Evolutionary conservation across 1,140 invertebrate genomes (phyloP).

Genomic region (Amphibalanus amphitrite): DNA sequence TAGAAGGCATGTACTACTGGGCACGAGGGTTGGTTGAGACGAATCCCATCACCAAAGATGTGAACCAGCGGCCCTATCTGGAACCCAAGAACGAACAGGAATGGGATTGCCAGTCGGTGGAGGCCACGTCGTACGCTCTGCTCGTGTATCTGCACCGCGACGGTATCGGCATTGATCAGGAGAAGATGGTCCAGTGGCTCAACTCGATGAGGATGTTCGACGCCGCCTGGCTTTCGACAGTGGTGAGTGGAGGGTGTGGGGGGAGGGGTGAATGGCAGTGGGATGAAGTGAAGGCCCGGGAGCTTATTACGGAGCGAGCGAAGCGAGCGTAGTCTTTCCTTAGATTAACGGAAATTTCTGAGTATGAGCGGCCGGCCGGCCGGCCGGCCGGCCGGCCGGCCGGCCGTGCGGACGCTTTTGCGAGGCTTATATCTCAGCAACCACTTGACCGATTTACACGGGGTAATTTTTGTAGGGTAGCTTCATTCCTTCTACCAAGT

Average conservation of each 20-base stretch:
- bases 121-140: conserved; percentile 39
- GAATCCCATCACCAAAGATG: conserved; percentile 26
- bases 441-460: too few species aligned
- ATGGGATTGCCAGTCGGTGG: conserved; percentile 29
- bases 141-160: conserved; percentile 30
- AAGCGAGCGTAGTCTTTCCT: too few species aligned
- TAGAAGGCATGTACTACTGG: conserved; percentile 28
- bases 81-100: conserved; percentile 24
- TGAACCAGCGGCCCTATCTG: conserved; percentile 27
- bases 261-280: neutral
- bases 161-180: conserved; percentile 24
- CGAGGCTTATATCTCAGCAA: too few species aligned
- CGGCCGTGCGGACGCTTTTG: too few species aligned
- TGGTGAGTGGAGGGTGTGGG: conserved; percentile 23
- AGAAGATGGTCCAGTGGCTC: conserved; percentile 37
- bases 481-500: too few species aligned
- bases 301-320: too few species aligned
- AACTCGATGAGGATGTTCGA: conserved; percentile 35
- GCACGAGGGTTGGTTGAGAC: conserved; percentile 22
- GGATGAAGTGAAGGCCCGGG: neutral
- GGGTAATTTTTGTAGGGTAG: too few species aligned
- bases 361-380: too few species aligned
- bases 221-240: conserved; percentile 35
- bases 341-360: too few species aligned
- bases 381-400: neutral